Conservation (phyloP, 2,888 invertebrate genomes). For the Catocala nupta region DNA sequence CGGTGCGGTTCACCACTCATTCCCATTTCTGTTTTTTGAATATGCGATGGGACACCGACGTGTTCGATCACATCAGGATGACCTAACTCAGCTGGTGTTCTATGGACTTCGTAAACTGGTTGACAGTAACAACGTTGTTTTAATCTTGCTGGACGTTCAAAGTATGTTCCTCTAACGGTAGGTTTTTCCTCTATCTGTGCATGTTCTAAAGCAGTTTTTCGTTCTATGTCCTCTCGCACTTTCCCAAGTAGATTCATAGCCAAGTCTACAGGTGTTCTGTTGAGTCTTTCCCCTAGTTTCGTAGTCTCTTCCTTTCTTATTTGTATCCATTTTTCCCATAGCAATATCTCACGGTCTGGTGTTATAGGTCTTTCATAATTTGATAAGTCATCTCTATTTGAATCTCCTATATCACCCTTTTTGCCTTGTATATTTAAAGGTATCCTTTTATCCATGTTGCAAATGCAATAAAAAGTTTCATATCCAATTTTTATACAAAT, state of each 20-base stretch:
- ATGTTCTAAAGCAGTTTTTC: constrained; percentile 70
- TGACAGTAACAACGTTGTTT: constrained; percentile 67
- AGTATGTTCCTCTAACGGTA: constrained; percentile 59
- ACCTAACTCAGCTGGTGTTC: constrained; percentile 71
- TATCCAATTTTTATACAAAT: too few species aligned
- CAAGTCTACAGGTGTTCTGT: constrained; percentile 68
- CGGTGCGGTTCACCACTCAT: constrained; percentile 62
- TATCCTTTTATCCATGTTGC: constrained; percentile 2
- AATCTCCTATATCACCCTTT: too few species aligned
- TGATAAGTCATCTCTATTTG: neutral
- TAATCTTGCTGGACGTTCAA: constrained; percentile 71
- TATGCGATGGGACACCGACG: constrained; percentile 68
- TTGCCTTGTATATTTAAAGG: too few species aligned
- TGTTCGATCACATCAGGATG: constrained; percentile 69
- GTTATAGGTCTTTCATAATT: constrained; percentile 42
- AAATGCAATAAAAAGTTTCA: too few species aligned
- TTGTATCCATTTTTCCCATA: constrained; percentile 80
- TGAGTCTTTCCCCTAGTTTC: constrained; percentile 57
- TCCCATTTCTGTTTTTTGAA: constrained; percentile 72
- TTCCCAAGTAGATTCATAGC: constrained; percentile 73
- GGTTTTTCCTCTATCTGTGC: constrained; percentile 70
- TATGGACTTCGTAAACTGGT: constrained; percentile 72
- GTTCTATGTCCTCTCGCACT: constrained; percentile 70
- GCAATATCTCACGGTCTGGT: constrained; percentile 69
- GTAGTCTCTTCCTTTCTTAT: constrained; percentile 71